These are phyloP conservation scores for Amblyjoppa fuscipennis DNA, from an alignment of 2,888 invertebrate genomes.

Conservation along the genomic window DNA sequence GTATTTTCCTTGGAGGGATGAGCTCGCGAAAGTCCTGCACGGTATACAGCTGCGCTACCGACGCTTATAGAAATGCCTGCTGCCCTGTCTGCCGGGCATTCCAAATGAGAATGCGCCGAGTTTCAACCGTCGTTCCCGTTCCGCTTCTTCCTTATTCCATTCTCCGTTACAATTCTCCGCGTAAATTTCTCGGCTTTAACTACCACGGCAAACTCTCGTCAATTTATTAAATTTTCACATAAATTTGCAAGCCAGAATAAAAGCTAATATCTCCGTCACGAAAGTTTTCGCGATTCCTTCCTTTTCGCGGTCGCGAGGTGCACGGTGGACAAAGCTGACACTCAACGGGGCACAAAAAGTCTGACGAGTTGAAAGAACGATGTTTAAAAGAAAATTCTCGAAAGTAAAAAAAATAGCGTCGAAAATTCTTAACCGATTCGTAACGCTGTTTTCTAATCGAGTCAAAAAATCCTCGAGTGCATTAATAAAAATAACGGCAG, in stretches of 20 bases:
- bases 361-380: background rate
- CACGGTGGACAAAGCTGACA: background rate
- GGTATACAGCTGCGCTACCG: conserved; percentile 3
- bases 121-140: conserved; percentile 7
- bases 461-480: background rate
- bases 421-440: background rate
- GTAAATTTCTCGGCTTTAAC: conserved; percentile 36
- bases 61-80: conserved; percentile 33
- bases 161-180: conserved; percentile 23
- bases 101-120: conserved; percentile 25
- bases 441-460: too few relatives aligned
- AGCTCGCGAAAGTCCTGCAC: conserved; percentile 52
- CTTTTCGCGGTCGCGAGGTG: background rate
- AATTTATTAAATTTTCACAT: conserved; percentile 44
- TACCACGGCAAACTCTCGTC: conserved; percentile 46
- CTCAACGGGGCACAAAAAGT: background rate
- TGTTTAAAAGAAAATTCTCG: background rate
- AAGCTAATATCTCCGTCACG: conserved; percentile 12
- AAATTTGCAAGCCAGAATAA: conserved; percentile 50
- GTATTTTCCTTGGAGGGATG: conserved; percentile 36
- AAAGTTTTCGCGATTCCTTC: background rate
- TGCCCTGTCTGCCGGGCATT: conserved; percentile 34
- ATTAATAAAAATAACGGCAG: background rate
- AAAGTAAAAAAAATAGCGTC: background rate
- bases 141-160: conserved; percentile 14